These are phyloP conservation scores for Galemys pyrenaicus DNA, from an alignment of 2,113 vertebrate species.

Conservation along the genomic window DNA sequence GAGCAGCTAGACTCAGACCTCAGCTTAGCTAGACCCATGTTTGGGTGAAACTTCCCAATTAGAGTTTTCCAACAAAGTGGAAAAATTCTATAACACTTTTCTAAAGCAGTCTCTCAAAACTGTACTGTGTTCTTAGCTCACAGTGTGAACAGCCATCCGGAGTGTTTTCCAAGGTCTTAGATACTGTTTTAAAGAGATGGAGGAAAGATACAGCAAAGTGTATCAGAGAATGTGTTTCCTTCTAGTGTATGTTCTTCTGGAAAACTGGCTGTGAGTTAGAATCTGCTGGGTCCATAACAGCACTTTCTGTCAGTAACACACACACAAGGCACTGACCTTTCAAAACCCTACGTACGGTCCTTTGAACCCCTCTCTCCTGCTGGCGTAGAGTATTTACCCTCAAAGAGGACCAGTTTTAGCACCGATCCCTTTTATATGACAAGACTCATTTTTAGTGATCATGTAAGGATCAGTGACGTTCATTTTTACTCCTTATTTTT, in stretches of 20 bases:
- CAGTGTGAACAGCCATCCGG: background rate
- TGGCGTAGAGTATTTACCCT: background rate
- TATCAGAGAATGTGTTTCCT: background rate
- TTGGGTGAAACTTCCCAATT: background rate
- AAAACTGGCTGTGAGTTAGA: conserved; percentile 33
- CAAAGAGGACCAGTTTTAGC: background rate
- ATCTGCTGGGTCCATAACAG: background rate
- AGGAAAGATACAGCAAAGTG: background rate
- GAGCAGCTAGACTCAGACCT: background rate
- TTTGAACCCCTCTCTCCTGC: conserved; percentile 12
- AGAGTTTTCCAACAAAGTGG: conserved; percentile 1
- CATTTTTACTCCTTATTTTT: background rate
- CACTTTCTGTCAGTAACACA: background rate
- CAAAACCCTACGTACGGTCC: background rate
- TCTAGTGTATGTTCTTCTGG: background rate
- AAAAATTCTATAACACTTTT: background rate
- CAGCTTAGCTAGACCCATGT: background rate
- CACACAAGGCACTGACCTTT: background rate
- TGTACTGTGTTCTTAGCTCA: background rate
- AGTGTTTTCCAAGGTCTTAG: background rate
- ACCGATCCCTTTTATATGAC: background rate
- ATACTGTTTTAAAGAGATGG: background rate
- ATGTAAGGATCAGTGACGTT: background rate
- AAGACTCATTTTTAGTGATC: background rate
- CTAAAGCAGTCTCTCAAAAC: background rate